Base-by-base conservation (phyloP, 2,797 vertebrate species). In the Microctenopoma lineatum region DNA sequence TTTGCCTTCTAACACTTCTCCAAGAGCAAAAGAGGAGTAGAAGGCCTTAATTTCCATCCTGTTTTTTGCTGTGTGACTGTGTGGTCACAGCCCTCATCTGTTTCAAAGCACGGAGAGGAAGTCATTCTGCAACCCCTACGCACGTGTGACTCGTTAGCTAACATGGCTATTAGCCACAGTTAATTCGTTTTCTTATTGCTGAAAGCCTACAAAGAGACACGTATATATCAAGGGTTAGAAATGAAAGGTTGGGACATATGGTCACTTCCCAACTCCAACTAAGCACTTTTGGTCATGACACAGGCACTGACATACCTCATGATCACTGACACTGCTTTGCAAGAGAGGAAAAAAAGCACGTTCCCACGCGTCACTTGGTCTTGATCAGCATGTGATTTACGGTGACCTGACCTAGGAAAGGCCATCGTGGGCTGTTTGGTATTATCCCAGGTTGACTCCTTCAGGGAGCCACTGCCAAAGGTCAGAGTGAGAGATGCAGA, bases 311-410 rank as follows among this genome's bases (percentile, higher is more conserved):
- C 68, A 54, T 60, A 18, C 70, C 75, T 77, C 47, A 2, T 27
- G 76, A 53, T 59, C 60, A 36, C 70, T 70, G 76, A 74, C 60
- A 11, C 55, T 0, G 5, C 16, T 55, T 60, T 68, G 51, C 65
- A 7, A 29, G 11, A 39, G 45, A 46, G 59, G 57, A 68, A 59
- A 63, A 21, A 61, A 59, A 70, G 78, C 73, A 67, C 42, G 46
- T 60, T 75, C 74, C 81, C 29, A 1, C 26, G 52, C 78, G 88
- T 86, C 86, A 71, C 68, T 72, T 3, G 50, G 50, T 73, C 82
- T 59, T 78, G 86, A 89, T 90, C 87, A 89, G 66, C 41, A 16
- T 16, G 66, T 84, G 79, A 93, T 92, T 92, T 91, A 93, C 80
- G 62, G 75, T 45, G 84, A 89, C 84, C 81, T 66, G 86, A 87